phyloP scores from a whole-genome alignment of 2,888 invertebrate genomes.

The Apotomis betuletana region DNA sequence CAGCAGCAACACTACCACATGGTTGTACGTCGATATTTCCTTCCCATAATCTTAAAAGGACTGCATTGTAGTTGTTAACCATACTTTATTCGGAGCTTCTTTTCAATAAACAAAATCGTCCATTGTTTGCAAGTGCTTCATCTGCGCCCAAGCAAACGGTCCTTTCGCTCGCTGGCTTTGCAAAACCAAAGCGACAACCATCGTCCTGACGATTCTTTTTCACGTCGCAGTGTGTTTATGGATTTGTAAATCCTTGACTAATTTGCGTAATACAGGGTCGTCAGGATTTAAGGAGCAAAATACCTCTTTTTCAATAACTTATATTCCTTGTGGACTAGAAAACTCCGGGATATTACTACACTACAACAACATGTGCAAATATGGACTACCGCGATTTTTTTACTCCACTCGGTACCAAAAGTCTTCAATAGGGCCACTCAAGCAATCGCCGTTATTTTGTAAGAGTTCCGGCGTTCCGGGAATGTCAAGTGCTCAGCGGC shows the following conservation, averaged over 20 bases:
- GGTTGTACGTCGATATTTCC: conserved; percentile 45
- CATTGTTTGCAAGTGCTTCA: neutral
- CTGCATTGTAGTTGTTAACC: conserved; percentile 55
- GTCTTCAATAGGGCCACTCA: no score
- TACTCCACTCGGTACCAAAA: no score
- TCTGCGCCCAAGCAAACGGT: neutral
- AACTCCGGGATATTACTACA: no score
- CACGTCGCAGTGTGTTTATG: conserved; percentile 44
- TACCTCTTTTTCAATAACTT: no score
- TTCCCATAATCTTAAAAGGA: conserved; percentile 25
- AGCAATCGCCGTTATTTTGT: conserved; percentile 41
- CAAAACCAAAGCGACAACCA: conserved; percentile 49
- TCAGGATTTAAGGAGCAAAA: no score
- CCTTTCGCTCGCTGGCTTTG: conserved; percentile 44
- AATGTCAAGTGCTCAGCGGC: no score
- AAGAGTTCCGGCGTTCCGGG: conserved; percentile 40
- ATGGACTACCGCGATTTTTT: no score
- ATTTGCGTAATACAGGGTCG: no score
- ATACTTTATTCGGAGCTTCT: conserved; percentile 47
- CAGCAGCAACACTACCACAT: conserved; percentile 53
- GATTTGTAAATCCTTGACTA: conserved; percentile 45
- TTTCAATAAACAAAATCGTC: conserved; percentile 51
- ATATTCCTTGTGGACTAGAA: no score
- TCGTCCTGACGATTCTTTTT: conserved; percentile 33
- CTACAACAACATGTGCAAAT: no score